These are phyloP conservation scores for Oegoconia quadripuncta DNA, from an alignment of 2,888 invertebrate species.

Conservation along the genomic window DNA sequence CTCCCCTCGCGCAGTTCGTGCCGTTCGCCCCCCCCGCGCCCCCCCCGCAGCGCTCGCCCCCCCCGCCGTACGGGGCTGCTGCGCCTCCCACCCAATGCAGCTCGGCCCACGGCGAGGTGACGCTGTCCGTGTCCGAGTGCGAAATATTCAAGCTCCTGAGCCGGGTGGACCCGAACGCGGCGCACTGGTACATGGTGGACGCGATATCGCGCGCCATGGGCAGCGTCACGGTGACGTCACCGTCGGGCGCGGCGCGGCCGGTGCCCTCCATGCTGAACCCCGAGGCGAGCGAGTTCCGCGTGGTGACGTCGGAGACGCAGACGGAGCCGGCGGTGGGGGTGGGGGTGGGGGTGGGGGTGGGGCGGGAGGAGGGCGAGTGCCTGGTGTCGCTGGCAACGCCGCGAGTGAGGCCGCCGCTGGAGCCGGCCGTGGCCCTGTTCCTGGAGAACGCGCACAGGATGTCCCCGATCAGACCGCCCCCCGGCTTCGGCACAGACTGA, in stretches of 20 bases:
- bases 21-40: not conserved
- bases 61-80: not conserved
- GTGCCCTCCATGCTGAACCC: conserved; percentile 20
- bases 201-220: conserved; percentile 34
- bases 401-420: not conserved
- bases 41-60: not conserved
- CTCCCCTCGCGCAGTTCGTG: not conserved
- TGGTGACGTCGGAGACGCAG: conserved; percentile 9
- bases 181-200: conserved; percentile 48
- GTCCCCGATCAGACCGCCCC: conserved; percentile 8
- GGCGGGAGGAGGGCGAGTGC: too few relatives aligned
- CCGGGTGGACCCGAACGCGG: conserved; percentile 38
- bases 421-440: not conserved
- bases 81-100: too few relatives aligned
- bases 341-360: too few relatives aligned
- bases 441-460: not conserved
- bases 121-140: conserved; percentile 40
- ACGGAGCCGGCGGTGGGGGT: not conserved
- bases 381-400: not conserved
- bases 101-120: conserved; percentile 21
- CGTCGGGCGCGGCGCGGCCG: not conserved
- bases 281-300: too few relatives aligned
- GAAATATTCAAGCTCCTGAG: conserved; percentile 41
- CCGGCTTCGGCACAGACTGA: conserved; percentile 14
- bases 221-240: not conserved